These are phyloP conservation scores for Xenentodon cancila DNA, from an alignment of 2,797 vertebrate species.

Conservation along the genomic window DNA sequence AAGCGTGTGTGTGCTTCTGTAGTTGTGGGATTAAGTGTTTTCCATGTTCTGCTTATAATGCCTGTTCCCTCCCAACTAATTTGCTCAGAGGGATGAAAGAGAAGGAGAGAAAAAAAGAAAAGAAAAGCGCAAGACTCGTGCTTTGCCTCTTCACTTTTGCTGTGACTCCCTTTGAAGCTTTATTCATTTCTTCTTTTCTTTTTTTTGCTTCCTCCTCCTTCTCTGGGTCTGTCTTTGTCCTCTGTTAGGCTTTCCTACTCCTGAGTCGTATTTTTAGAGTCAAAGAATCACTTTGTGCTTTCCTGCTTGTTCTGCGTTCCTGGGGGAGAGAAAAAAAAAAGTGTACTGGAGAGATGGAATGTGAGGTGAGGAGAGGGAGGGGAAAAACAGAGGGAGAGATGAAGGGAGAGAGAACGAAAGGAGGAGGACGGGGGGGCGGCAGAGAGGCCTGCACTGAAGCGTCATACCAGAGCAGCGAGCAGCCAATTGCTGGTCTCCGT, in stretches of 20 bases:
- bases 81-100: not conserved
- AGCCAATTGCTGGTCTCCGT: conserved; percentile 65
- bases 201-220: not conserved
- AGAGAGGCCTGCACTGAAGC: conserved; percentile 64
- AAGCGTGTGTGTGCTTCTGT: conserved; percentile 34
- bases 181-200: conserved; percentile 30
- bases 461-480: conserved; percentile 72
- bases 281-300: conserved; percentile 78
- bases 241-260: conserved; percentile 59
- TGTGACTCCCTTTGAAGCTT: conserved; percentile 36
- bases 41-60: conserved; percentile 63
- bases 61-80: conserved; percentile 44
- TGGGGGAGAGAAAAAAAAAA: conserved; percentile 54
- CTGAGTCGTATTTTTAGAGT: conserved; percentile 72
- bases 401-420: conserved; percentile 36
- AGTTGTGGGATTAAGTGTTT: conserved; percentile 59
- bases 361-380: conserved; percentile 68
- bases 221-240: conserved; percentile 60
- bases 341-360: conserved; percentile 72
- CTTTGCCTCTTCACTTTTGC: conserved; percentile 31
- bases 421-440: conserved; percentile 8
- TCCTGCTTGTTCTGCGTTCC: conserved; percentile 71
- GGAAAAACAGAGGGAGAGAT: conserved; percentile 36
- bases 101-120: not conserved
- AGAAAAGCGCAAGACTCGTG: conserved; percentile 14